Percentiles rank a stretch among this genome's conserved stretches.
Evolutionary conservation across 2,888 invertebrate genomes (phyloP).

Genomic region (Brassicogethes aeneus): DNA sequence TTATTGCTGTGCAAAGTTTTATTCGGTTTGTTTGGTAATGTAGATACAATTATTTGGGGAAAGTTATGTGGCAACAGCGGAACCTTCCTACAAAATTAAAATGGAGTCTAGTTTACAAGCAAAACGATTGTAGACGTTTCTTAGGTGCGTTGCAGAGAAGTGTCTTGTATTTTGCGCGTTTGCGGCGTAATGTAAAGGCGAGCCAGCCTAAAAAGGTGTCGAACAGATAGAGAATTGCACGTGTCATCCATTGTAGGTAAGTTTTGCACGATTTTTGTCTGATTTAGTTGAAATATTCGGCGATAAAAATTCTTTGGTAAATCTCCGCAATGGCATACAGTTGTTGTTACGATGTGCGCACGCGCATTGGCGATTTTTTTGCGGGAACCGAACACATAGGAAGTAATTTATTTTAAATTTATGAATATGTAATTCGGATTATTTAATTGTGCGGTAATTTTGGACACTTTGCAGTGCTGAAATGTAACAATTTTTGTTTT

Average conservation of each 20-base stretch:
- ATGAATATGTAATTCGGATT: too few species aligned
- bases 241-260: background rate
- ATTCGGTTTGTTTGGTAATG: too few species aligned
- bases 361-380: background rate
- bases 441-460: too few species aligned
- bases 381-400: background rate
- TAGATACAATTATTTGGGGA: too few species aligned
- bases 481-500: too few species aligned
- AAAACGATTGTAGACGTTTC: conserved; percentile 34
- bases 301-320: background rate
- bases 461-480: too few species aligned
- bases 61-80: too few species aligned
- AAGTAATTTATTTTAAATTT: too few species aligned
- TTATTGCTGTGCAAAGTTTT: too few species aligned
- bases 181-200: conserved; percentile 17
- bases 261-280: too few species aligned
- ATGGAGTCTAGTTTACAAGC: conserved; percentile 29
- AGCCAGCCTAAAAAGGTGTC: conserved; percentile 11
- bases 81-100: conserved; percentile 25
- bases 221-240: background rate
- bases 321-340: background rate
- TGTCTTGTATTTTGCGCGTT: conserved; percentile 9
- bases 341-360: background rate
- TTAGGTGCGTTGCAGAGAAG: conserved; percentile 16
- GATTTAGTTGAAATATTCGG: background rate